Evolutionary conservation across 2,797 vertebrate species (phyloP), one percentile per base, ranked within the genome.

Genomic region (Hyperoplus lanceolatus): DNA sequence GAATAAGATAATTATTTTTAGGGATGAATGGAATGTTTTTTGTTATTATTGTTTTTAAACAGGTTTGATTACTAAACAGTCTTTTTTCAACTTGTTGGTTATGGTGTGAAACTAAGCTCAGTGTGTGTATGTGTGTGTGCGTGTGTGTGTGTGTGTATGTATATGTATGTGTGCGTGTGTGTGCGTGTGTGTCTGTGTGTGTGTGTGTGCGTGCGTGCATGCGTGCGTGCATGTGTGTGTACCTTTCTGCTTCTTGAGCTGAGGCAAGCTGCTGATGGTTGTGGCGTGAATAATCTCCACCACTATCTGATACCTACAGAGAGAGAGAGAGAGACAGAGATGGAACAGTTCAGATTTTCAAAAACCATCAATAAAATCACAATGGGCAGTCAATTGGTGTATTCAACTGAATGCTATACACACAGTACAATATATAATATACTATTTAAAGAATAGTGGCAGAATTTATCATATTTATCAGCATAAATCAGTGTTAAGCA

Each of bases 221-320:
- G 21, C 2, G 21, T 29, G 21, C 2, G 21, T 29, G 21, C 2
- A 21, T 42, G 16, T 62, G 14, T 71, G 46, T 58, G 68, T 96
- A 99, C 98, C 98, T 96, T 98, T 99, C 91, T 98, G 97, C 70
- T 97, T 97, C 94, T 99, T 99, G 90, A 98, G 93, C 85, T 99
- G 98, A 66, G 98, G 98, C 88, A 99, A 95, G 90, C 95, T 99
- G 96, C 97, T 98, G 94, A 99, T 97, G 73, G 98, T 98, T 57
- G 98, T 99, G 80, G 98, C 97, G 80, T 99, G 98, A 93, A 99
- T 97, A 81, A 99, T 99, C 94, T 99, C 98, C 81, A 99, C 97
- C 89, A 99, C 97, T 87, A 99, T 99, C 89, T 99, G 98, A 96
- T 99, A 99, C 96, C 98, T 99, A 82, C 76, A 78, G 43, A 73